Evolutionary conservation across 2,888 invertebrate genomes (phyloP).

Genomic region (Drosophila mayaguana): DNA sequence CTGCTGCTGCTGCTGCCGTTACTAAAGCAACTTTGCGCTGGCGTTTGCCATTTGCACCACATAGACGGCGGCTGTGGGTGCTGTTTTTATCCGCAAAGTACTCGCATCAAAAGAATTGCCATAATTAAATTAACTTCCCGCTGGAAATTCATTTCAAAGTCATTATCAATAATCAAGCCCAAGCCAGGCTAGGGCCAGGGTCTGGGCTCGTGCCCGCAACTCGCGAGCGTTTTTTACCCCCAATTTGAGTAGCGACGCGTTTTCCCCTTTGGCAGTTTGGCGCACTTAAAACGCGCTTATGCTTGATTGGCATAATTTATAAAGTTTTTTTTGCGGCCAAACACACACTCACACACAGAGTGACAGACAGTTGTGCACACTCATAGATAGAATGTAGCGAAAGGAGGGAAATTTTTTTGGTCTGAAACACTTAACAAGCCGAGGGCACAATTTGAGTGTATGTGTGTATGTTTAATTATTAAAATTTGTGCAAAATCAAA

Average conservation of each 20-base stretch:
- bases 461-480: conserved; percentile 58
- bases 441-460: conserved; percentile 11
- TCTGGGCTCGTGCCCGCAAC: conserved; percentile 19
- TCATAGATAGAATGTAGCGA: conserved; percentile 30
- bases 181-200: conserved; percentile 11
- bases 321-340: conserved; percentile 51
- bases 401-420: conserved; percentile 18
- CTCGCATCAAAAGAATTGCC: conserved; percentile 61
- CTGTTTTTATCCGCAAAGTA: conserved; percentile 25
- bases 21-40: not conserved
- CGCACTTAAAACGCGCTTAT: conserved; percentile 76
- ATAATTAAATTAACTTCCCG: conserved; percentile 74
- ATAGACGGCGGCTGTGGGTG: conserved; percentile 18
- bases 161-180: conserved; percentile 73
- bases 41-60: conserved; percentile 31
- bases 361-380: conserved; percentile 43
- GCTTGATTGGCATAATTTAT: conserved; percentile 78
- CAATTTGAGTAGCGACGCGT: conserved; percentile 10
- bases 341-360: not conserved
- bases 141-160: conserved; percentile 75
- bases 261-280: conserved; percentile 51
- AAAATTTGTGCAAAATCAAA: conserved; percentile 64
- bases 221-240: conserved; percentile 30
- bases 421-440: conserved; percentile 43
- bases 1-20: not conserved